These are phyloP conservation scores for Meteorus sp. DNA, from an alignment of 1,140 invertebrate genomes.

Conservation along the genomic window DNA sequence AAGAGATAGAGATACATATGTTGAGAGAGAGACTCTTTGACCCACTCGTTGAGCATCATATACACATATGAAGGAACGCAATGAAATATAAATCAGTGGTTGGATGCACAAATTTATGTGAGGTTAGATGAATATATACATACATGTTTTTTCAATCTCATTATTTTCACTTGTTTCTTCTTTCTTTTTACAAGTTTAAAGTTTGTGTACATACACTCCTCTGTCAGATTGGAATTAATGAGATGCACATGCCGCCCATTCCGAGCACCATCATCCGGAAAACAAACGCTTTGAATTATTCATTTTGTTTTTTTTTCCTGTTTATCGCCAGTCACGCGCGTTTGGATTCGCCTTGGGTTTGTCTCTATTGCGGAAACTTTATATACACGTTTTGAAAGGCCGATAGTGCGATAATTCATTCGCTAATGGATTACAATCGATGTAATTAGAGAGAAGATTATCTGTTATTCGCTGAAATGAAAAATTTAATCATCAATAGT, in stretches of 20 bases:
- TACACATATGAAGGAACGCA: too few species aligned
- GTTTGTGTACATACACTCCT: neutral
- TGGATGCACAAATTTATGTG: too few species aligned
- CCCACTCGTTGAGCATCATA: too few species aligned
- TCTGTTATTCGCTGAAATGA: too few species aligned
- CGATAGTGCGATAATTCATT: slow-evolving; percentile 2
- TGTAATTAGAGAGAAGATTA: neutral
- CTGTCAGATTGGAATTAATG: neutral
- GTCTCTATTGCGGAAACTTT: neutral
- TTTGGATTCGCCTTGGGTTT: slow-evolving; percentile 1
- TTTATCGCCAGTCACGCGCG: neutral
- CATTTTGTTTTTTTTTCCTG: neutral
- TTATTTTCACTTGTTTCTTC: neutral
- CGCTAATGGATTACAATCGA: neutral
- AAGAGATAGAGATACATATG: too few species aligned
- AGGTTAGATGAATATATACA: too few species aligned
- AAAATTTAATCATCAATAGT: too few species aligned
- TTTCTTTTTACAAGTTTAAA: neutral
- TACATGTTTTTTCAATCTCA: too few species aligned
- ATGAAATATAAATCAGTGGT: too few species aligned
- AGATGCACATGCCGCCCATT: neutral
- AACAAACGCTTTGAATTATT: slow-evolving; percentile 7
- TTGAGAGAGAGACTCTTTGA: neutral
- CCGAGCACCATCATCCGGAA: slow-evolving; percentile 1
- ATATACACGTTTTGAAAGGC: neutral